Percentiles rank a stretch among this genome's conserved stretches.
Conservation (phyloP, 2,888 invertebrate genomes). For the Invenusta paracnida region DNA sequence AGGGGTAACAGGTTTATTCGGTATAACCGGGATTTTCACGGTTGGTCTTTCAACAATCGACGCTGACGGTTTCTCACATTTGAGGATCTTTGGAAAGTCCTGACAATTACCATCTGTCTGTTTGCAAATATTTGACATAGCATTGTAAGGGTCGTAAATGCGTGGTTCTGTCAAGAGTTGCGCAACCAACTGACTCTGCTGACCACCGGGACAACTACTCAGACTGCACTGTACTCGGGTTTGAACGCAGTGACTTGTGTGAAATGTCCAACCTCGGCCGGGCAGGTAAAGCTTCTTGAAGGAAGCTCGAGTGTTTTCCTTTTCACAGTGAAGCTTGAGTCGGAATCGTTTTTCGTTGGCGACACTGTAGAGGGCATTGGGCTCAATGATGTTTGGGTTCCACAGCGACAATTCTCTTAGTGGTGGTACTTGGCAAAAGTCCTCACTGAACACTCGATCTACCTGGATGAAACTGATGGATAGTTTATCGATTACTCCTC, state of each 20-base stretch:
- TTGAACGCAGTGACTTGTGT: background rate
- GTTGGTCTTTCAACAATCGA: background rate
- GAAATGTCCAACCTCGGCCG: background rate
- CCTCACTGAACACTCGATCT: background rate
- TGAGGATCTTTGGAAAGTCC: background rate
- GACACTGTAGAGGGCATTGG: background rate
- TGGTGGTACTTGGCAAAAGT: background rate
- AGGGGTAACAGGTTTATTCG: background rate
- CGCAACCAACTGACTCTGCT: background rate
- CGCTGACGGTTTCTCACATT: background rate
- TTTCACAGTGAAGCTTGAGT: background rate
- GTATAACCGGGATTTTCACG: background rate
- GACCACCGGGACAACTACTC: background rate
- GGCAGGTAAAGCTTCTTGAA: background rate
- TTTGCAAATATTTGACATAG: background rate
- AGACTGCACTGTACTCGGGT: background rate
- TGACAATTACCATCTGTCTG: background rate
- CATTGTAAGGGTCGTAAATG: background rate
- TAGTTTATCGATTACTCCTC: background rate
- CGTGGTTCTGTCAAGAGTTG: background rate
- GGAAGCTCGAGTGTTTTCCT: background rate
- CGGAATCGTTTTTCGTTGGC: background rate
- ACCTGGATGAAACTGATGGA: conserved; percentile 6
- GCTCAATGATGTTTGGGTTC: background rate
- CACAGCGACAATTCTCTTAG: background rate